A percentile compares a stretch with the other conserved stretches of the same genome.
phyloP scores from a whole-genome alignment of 2,113 vertebrate species.

The Andinoacara biseriatus region DNA sequence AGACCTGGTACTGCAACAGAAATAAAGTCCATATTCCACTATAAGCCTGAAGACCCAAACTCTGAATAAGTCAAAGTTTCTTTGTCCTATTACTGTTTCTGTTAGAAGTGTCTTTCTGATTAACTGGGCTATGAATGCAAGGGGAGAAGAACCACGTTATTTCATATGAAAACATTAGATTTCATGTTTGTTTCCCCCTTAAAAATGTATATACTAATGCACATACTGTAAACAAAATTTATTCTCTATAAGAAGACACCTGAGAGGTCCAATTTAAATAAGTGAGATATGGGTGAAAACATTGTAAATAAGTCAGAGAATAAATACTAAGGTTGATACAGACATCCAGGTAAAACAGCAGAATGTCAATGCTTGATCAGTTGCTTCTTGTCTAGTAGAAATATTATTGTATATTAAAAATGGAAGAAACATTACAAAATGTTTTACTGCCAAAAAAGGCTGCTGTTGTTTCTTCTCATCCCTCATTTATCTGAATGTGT shows the following conservation, averaged over 20 bases:
- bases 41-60: constrained; percentile 36
- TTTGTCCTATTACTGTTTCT: constrained; percentile 28
- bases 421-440: constrained; percentile 51
- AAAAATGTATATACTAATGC: constrained; percentile 60
- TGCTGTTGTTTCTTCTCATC: constrained; percentile 13
- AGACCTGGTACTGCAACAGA: constrained; percentile 6
- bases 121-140: neutral
- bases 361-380: constrained; percentile 18
- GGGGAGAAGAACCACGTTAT: neutral
- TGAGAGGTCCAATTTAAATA: constrained; percentile 20
- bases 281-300: constrained; percentile 7
- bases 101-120: constrained; percentile 9
- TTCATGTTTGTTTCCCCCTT: constrained; percentile 9
- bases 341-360: constrained; percentile 22
- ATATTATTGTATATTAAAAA: constrained; percentile 44
- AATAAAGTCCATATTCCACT: neutral
- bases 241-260: constrained; percentile 12
- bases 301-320: constrained; percentile 52
- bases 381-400: constrained; percentile 39
- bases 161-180: neutral
- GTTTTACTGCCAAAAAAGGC: constrained; percentile 20
- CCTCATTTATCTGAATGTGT: neutral
- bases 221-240: constrained; percentile 68
- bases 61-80: constrained; percentile 15
- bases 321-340: neutral